Percentiles rank a stretch among this genome's conserved stretches.
Evolutionary conservation across 2,797 vertebrate species (phyloP).

Genomic region (Glossophaga mutica): DNA sequence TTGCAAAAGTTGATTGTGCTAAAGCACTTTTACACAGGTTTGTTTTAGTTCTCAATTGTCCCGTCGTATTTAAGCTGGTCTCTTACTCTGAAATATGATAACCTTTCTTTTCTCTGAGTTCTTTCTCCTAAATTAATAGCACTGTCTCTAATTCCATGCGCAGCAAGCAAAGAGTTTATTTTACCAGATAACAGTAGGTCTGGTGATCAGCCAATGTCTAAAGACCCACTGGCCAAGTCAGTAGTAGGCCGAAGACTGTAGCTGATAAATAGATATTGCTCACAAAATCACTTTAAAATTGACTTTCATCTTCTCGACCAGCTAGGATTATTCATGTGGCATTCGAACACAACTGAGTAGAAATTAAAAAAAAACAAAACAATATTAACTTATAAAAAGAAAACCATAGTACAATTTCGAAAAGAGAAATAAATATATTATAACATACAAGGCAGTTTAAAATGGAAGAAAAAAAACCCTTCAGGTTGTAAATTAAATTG

Average conservation of each 20-base stretch:
- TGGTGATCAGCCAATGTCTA: slow-evolving; percentile 70
- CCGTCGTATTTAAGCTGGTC: slow-evolving; percentile 74
- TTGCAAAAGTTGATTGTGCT: slow-evolving; percentile 71
- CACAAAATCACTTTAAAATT: slow-evolving; percentile 60
- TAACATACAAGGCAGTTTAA: background rate
- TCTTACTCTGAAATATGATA: slow-evolving; percentile 78
- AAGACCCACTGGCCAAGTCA: slow-evolving; percentile 66
- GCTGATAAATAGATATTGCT: slow-evolving; percentile 66
- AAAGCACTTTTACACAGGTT: slow-evolving; percentile 71
- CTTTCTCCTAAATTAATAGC: slow-evolving; percentile 77
- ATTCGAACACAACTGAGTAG: background rate
- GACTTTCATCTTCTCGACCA: slow-evolving; percentile 35
- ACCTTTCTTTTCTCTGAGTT: slow-evolving; percentile 74
- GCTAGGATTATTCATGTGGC: background rate
- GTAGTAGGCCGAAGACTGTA: slow-evolving; percentile 62
- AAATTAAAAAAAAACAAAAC: background rate
- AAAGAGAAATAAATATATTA: background rate
- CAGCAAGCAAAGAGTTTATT: slow-evolving; percentile 74
- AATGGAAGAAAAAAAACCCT: background rate
- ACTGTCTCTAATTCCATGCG: slow-evolving; percentile 73
- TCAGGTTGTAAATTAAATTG: background rate
- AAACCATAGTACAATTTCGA: background rate
- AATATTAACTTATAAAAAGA: background rate
- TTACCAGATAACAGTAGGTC: slow-evolving; percentile 73
- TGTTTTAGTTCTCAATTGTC: slow-evolving; percentile 77